Evolutionary conservation across 2,113 vertebrate genomes (phyloP).

Genomic region (Rhadina sibilatrix): DNA sequence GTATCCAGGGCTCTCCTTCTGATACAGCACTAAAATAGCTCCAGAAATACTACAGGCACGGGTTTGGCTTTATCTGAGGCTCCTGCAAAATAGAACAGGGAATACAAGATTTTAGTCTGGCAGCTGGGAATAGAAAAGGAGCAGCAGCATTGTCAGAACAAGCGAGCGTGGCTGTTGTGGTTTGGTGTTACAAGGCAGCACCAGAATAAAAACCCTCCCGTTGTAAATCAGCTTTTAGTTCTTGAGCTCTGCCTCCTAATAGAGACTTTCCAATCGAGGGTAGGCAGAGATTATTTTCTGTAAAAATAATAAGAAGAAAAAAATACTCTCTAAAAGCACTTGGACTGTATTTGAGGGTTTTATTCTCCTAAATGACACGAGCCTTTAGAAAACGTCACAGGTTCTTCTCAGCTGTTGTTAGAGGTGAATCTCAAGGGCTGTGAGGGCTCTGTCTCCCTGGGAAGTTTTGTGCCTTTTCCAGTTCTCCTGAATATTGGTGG

Average conservation of each 20-base stretch:
- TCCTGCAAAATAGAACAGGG: neutral
- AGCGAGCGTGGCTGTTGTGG: neutral
- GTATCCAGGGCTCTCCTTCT: neutral
- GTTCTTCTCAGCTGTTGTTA: neutral
- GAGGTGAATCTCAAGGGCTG: neutral
- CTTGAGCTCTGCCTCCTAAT: neutral
- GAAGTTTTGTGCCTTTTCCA: neutral
- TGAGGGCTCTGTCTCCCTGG: neutral
- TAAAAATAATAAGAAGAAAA: neutral
- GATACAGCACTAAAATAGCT: neutral
- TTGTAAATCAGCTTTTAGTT: neutral
- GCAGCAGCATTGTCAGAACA: neutral
- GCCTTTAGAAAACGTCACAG: rapidly evolving
- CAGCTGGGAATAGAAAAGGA: neutral
- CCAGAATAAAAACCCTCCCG: neutral
- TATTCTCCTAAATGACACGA: neutral
- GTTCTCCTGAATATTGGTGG: neutral
- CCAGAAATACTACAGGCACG: neutral
- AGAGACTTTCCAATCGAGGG: neutral
- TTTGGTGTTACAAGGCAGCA: neutral
- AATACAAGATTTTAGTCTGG: neutral
- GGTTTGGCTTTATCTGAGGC: neutral
- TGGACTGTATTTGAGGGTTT: neutral
- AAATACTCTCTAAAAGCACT: neutral
- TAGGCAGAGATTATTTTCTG: neutral